These are phyloP conservation scores for Numenius arquata DNA, from an alignment of 2,113 vertebrate species.

Conservation along the genomic window DNA sequence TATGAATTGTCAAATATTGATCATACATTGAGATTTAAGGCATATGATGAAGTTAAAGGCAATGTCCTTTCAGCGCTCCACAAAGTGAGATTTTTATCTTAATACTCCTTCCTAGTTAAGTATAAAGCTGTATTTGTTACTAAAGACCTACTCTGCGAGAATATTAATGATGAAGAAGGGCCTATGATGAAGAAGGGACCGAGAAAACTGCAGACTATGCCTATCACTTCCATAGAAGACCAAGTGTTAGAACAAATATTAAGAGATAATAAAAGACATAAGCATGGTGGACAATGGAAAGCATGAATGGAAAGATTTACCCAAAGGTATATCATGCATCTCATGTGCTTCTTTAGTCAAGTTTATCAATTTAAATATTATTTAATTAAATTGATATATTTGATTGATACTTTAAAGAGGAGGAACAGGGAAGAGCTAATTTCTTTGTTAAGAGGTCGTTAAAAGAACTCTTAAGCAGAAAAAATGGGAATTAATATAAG, in stretches of 20 bases:
- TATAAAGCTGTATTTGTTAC: not conserved
- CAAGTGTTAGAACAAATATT: not conserved
- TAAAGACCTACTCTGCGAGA: not conserved
- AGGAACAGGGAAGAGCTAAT: not conserved
- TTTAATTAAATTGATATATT: not conserved
- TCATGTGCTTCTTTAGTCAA: not conserved
- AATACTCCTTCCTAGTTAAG: not conserved
- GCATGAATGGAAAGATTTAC: not conserved
- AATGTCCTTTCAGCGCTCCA: not conserved
- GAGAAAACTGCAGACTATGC: not conserved
- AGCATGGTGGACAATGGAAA: not conserved
- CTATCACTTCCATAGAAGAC: not conserved
- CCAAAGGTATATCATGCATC: not conserved
- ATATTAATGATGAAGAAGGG: not conserved
- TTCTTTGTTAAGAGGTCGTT: not conserved
- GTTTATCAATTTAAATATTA: not conserved
- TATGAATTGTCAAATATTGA: not conserved
- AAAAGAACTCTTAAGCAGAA: not conserved
- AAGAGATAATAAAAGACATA: not conserved
- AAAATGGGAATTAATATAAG: not conserved
- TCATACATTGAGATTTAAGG: not conserved
- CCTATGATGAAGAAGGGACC: not conserved
- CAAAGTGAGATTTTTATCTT: not conserved
- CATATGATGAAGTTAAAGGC: not conserved
- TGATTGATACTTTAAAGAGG: not conserved